Percentiles rank a stretch among this genome's conserved stretches.
Conservation (phyloP, 64 coral and sea anemone species). For the Dendronephthya gigantea region DNA sequence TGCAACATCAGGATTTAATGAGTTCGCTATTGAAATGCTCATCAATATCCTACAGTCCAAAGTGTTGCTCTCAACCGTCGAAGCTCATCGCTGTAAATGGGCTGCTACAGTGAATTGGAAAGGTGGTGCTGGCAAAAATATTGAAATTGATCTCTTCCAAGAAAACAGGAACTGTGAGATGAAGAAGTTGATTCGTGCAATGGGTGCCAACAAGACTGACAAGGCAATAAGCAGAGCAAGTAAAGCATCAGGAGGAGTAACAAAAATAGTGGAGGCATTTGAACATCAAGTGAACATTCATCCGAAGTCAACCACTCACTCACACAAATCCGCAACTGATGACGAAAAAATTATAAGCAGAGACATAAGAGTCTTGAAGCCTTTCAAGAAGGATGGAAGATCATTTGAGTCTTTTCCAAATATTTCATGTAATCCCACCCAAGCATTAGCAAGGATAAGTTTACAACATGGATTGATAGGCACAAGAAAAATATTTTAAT, state of each 20-base stretch:
- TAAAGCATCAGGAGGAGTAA: background rate
- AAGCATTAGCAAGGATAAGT: background rate
- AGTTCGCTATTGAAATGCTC: background rate
- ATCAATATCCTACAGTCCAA: background rate
- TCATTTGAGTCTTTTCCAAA: background rate
- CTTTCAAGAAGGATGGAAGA: constrained; percentile 1
- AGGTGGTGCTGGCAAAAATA: background rate
- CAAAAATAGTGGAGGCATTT: background rate
- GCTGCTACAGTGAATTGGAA: background rate
- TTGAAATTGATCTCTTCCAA: background rate
- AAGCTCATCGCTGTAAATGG: background rate
- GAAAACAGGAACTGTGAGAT: background rate
- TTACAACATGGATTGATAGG: too few relatives aligned
- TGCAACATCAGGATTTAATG: background rate
- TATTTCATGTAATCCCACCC: background rate
- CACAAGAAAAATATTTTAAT: too few relatives aligned
- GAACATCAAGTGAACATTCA: background rate
- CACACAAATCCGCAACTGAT: background rate
- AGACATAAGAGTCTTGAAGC: background rate
- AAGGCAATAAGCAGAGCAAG: background rate
- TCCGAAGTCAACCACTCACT: background rate
- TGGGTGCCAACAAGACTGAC: background rate
- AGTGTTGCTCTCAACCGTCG: background rate
- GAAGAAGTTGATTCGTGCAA: background rate
- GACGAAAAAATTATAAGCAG: background rate